Evolutionary conservation across 2,797 vertebrate genomes (phyloP), one percentile per base, ranked within the genome.

Genomic region (Parauchenoglanis ngamensis): DNA sequence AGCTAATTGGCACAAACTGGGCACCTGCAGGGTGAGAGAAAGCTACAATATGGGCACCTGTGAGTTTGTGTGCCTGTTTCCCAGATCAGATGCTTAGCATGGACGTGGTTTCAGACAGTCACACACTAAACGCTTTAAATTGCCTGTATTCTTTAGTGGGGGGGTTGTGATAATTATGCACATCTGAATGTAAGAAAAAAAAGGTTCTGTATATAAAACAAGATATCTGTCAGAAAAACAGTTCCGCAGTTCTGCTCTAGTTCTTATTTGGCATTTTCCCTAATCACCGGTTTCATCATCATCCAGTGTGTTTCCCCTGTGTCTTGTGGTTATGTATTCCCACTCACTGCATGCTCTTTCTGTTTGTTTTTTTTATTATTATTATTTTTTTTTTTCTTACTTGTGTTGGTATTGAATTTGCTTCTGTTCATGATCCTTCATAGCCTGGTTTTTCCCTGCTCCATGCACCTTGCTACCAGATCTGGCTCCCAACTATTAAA

Each of bases 1-100:
- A 79, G 88, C 57, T 72, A 91, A 90, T 88, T 57, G 80, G 52
- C 21, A 81, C 46, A 59, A 77, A 80, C 65, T 61, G 40, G 87
- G 87, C 52, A 88, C 84, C 85, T 35, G 87, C 23, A 75, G 75
- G 67, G 59, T 82, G 67, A 78, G 46, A 85, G 84, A n/a, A 76
- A 28, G 11, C 2, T 54, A 68, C 28, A 85, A 46, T 75, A 73
- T 82, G 68, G 75, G 70, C n/a, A 35, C 65, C 44, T 49, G 83
- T 44, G 46, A n/a, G 31, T 44, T 23, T 25, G 49, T n/a, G 75
- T 81, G 63, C n/a, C 19, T 52, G 46, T 40, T 68, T n/a, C 19
- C 28, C 54, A 44, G 35, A 80, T 61, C 35, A 63, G 23, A 80
- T 44, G 31, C 12, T 80, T 44, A 44, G 57, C 57, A n/a, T 44